Evolutionary conservation across 1,140 invertebrate species (phyloP).

Genomic region (Nephila pilipes): DNA sequence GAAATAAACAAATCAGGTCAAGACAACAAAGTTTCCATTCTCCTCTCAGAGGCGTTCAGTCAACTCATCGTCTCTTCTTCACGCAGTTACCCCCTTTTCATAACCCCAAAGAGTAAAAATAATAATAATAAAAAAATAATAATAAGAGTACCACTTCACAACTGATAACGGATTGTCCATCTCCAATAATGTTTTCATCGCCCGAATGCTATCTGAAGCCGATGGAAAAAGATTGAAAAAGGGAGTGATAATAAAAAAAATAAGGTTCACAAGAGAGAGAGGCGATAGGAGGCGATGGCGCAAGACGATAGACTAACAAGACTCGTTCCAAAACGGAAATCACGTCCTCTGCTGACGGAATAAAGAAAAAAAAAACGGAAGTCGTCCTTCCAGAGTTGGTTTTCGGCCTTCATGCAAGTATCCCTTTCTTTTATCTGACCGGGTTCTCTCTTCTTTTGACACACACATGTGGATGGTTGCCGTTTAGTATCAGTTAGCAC

Average conservation of each 20-base stretch:
- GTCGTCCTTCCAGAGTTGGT: neutral
- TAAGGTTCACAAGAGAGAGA: neutral
- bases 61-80: constrained; percentile 8
- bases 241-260: neutral
- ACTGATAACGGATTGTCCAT: constrained; percentile 3
- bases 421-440: neutral
- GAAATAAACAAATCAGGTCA: neutral
- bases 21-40: neutral
- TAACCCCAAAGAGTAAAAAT: neutral
- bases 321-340: constrained; percentile 28
- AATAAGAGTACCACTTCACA: neutral
- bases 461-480: too few species aligned
- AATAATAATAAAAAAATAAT: neutral
- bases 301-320: constrained; percentile 9
- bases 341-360: neutral
- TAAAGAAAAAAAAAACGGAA: neutral
- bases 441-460: too few species aligned
- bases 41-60: neutral
- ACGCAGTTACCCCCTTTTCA: neutral
- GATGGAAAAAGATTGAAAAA: constrained; percentile 29
- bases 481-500: too few species aligned
- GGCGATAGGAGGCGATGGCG: constrained; percentile 3
- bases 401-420: neutral
- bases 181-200: neutral
- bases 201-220: neutral